phyloP scores from a whole-genome alignment of 2,888 invertebrate species.

The Trichogramma dendrolimi region DNA sequence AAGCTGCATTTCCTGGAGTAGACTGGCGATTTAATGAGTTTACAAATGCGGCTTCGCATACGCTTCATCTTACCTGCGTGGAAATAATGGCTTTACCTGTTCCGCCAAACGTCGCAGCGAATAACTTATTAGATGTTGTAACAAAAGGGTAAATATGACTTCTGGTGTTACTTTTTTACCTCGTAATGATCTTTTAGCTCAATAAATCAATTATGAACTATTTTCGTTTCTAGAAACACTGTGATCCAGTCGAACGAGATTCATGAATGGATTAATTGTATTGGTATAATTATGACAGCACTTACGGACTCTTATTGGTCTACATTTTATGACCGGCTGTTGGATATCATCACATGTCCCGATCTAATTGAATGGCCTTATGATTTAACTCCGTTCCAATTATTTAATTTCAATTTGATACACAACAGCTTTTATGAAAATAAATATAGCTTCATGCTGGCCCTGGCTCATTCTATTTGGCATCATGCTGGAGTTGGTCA shows the following conservation, averaged over 20 bases:
- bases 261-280: conserved; percentile 90
- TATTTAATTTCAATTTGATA: conserved; percentile 75
- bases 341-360: conserved; percentile 65
- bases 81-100: conserved; percentile 94
- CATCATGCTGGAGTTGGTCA: conserved; percentile 94
- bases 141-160: conserved; percentile 63
- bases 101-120: conserved; percentile 74
- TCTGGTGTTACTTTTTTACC: background rate
- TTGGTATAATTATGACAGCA: conserved; percentile 83
- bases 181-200: too few species aligned
- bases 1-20: conserved; percentile 71
- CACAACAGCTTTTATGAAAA: conserved; percentile 78
- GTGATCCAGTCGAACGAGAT: conserved; percentile 78
- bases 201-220: background rate
- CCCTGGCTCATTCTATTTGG: conserved; percentile 88
- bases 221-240: conserved; percentile 57
- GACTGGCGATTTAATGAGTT: conserved; percentile 99
- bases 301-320: conserved; percentile 90
- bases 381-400: conserved; percentile 66
- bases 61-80: conserved; percentile 90
- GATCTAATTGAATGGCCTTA: conserved; percentile 69
- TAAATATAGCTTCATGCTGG: conserved; percentile 80
- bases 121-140: conserved; percentile 80
- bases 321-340: conserved; percentile 79
- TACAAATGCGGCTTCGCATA: conserved; percentile 91